Conservation (phyloP, 2,888 invertebrate species). For the Spisula solida region DNA sequence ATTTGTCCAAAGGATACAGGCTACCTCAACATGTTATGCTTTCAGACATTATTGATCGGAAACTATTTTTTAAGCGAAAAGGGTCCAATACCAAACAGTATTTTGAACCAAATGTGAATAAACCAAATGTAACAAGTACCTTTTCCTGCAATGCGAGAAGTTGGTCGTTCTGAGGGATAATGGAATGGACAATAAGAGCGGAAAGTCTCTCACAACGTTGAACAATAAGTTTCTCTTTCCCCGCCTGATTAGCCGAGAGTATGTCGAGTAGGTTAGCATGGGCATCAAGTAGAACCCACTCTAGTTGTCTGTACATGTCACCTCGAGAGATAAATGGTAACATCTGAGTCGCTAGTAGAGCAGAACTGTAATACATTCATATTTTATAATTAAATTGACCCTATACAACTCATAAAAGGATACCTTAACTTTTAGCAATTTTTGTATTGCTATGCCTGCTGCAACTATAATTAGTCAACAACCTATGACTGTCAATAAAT, state of each 20-base stretch:
- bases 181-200: constrained; percentile 83
- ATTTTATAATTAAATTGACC: no score
- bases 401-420: no score
- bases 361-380: constrained; percentile 77
- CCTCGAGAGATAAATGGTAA: constrained; percentile 83
- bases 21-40: no score
- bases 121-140: constrained; percentile 52
- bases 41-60: no score
- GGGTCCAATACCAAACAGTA: no score
- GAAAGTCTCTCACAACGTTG: constrained; percentile 84
- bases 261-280: constrained; percentile 84
- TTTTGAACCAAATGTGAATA: no score
- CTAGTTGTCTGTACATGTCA: constrained; percentile 85
- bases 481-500: no score
- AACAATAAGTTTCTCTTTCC: constrained; percentile 81
- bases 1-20: no score
- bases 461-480: no score
- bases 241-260: constrained; percentile 73
- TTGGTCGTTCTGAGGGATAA: constrained; percentile 83
- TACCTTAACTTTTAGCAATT: no score
- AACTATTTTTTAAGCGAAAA: no score
- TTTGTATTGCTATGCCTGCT: no score
- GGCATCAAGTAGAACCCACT: constrained; percentile 86
- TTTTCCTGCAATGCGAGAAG: constrained; percentile 84
- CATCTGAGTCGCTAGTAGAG: constrained; percentile 82